A percentile compares a stretch with the other conserved stretches of the same genome.
Evolutionary conservation across 2,797 vertebrate genomes (phyloP).

Genomic region (Lagodon rhomboides): DNA sequence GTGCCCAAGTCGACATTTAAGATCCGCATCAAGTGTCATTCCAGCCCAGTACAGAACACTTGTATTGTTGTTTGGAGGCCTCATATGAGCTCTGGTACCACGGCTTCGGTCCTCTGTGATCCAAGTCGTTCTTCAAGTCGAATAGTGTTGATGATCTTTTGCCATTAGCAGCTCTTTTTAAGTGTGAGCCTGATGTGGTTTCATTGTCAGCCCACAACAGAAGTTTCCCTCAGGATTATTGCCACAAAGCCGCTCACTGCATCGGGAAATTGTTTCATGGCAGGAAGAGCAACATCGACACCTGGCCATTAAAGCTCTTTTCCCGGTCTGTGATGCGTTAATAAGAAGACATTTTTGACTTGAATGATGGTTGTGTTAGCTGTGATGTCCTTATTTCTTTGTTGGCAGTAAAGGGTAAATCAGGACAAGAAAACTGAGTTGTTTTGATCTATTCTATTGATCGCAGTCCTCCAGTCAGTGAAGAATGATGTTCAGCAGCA

Average conservation of each 20-base stretch:
- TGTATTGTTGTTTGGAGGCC: background rate
- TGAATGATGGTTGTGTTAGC: constrained; percentile 4
- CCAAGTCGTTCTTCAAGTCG: background rate
- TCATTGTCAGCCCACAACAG: constrained; percentile 31
- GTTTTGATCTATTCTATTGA: background rate
- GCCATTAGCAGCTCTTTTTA: constrained; percentile 13
- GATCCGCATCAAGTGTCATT: constrained; percentile 12
- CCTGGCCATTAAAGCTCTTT: constrained; percentile 23
- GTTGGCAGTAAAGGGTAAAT: background rate
- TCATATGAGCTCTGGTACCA: background rate
- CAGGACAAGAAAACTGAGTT: background rate
- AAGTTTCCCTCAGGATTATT: constrained; percentile 27
- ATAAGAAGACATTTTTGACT: constrained; percentile 18
- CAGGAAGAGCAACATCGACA: background rate
- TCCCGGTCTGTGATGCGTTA: constrained; percentile 18
- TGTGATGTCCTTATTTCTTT: constrained; percentile 11
- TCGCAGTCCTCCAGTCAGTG: constrained; percentile 2
- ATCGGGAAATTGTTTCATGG: constrained; percentile 25
- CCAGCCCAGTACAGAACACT: background rate
- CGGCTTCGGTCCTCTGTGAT: background rate
- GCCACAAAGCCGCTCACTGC: constrained; percentile 2
- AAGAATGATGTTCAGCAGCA: background rate
- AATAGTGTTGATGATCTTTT: background rate
- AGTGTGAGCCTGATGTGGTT: constrained; percentile 22
- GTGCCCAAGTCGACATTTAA: constrained; percentile 6